Evolutionary conservation across 1,140 invertebrate species (phyloP).

Genomic region (Drosophila santomea): DNA sequence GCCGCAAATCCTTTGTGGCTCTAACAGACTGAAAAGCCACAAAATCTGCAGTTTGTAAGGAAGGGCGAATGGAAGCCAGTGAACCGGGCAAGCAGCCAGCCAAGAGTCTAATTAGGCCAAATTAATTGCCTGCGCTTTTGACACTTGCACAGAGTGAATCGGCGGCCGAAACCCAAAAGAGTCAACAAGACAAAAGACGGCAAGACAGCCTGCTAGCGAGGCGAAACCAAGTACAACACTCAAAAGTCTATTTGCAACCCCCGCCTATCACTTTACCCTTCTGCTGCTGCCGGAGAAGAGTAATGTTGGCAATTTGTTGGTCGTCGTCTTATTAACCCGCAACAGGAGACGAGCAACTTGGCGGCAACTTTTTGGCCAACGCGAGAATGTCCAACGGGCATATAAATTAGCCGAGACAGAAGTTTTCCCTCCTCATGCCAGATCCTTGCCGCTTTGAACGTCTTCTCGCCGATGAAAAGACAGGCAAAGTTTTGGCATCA

Average conservation of each 20-base stretch:
- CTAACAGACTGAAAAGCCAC: slow-evolving; percentile 55
- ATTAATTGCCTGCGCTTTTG: slow-evolving; percentile 82
- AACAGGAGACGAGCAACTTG: slow-evolving; percentile 65
- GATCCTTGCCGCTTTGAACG: not conserved
- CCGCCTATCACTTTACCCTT: not conserved
- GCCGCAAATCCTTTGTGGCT: slow-evolving; percentile 62
- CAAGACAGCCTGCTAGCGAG: slow-evolving; percentile 33
- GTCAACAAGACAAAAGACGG: slow-evolving; percentile 69
- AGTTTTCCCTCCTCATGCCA: slow-evolving; percentile 17
- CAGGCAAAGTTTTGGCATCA: slow-evolving; percentile 80
- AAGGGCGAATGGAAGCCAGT: slow-evolving; percentile 6
- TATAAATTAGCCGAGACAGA: slow-evolving; percentile 76
- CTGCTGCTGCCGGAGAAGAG: slow-evolving; percentile 40
- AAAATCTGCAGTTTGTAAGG: slow-evolving; percentile 64
- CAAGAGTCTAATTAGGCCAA: slow-evolving; percentile 79
- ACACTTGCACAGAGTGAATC: slow-evolving; percentile 70
- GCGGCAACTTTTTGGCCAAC: slow-evolving; percentile 75
- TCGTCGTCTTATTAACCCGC: slow-evolving; percentile 78
- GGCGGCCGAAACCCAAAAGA: slow-evolving; percentile 34
- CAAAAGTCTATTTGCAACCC: slow-evolving; percentile 77
- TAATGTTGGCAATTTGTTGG: slow-evolving; percentile 82
- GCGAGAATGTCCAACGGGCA: slow-evolving; percentile 80
- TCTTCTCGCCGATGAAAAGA: slow-evolving; percentile 24
- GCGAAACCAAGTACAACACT: slow-evolving; percentile 72
- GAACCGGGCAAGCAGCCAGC: slow-evolving; percentile 57